Evolutionary conservation across 2,113 vertebrate species (phyloP), one percentile per base, ranked within the genome.

Genomic region (Paracanthobrama guichenoti): DNA sequence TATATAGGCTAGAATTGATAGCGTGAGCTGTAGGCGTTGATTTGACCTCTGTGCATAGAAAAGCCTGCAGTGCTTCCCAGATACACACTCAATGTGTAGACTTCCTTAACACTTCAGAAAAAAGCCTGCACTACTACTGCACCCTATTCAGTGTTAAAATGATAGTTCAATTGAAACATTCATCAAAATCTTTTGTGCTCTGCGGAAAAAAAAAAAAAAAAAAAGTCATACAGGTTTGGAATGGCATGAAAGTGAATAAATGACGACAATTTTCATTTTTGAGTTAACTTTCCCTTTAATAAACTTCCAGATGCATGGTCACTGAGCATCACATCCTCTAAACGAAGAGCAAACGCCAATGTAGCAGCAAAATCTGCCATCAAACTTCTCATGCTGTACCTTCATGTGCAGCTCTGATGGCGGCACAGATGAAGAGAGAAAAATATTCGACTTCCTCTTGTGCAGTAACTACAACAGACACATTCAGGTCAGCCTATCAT

Each of bases 401-500:
- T 74, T 74, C 24, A 73, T 48, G 39, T 73, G 42, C 71, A 53
- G 48, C n/a, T 53, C 46, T 53, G 72, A 28, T 18, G 4, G 44
- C 53, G 26, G 26, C 13, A 53, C 7, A 75, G 79, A 39, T 26
- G 11, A 80, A 6, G 35, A 72, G 72, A 89, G 31, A 46, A 39
- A 55, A 18, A 75, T 31, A 81, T 28, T 79, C 83, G 24, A 46
- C 85, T 87, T 81, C 87, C 88, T 79, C 64, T 88, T 86, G 89
- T 80, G 89, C 84, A 82, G 88, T 89, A 93, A 92, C 82, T 89
- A 90, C 87, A 88, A 86, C 89, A 90, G 90, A 90, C 92, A 90
- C 88, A 91, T 93, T 91, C 79, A 88, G 92, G 91, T 92, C 92
- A 92, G 83, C 73, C 66, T 18, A 28, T 16, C 44, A 59, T 79